Evolutionary conservation across 2,113 vertebrate genomes (phyloP).

Genomic region (Labrus mixtus): DNA sequence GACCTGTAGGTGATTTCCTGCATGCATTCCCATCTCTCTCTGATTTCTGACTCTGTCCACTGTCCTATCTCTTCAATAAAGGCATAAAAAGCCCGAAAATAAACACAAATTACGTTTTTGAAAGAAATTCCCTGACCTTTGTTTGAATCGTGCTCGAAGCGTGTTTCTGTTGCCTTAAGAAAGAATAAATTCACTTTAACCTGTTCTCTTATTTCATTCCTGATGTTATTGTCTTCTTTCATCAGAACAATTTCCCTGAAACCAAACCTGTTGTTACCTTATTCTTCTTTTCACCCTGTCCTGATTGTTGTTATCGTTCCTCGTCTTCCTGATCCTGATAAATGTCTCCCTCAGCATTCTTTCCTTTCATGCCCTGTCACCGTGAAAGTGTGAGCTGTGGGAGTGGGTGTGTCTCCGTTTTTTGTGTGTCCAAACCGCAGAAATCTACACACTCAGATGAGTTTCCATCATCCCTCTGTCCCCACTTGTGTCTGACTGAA

Average conservation of each 20-base stretch:
- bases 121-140: neutral
- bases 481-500: slow-evolving; percentile 41
- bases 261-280: slow-evolving; percentile 34
- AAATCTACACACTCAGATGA: slow-evolving; percentile 34
- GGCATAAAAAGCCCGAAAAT: too few species aligned
- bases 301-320: slow-evolving; percentile 65
- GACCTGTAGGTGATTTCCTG: too few species aligned
- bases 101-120: neutral
- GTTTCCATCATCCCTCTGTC: slow-evolving; percentile 18
- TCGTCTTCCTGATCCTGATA: slow-evolving; percentile 68
- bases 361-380: slow-evolving; percentile 73
- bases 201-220: neutral
- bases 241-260: slow-evolving; percentile 13
- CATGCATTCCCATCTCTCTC: too few species aligned
- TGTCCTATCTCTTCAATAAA: too few species aligned
- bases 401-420: slow-evolving; percentile 37
- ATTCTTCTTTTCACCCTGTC: slow-evolving; percentile 40
- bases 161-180: neutral
- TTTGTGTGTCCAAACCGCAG: slow-evolving; percentile 43
- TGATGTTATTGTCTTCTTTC: neutral
- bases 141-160: neutral
- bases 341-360: slow-evolving; percentile 76
- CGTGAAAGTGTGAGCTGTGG: slow-evolving; percentile 48
- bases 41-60: too few species aligned
- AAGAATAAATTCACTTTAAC: neutral